phyloP scores from a whole-genome alignment of 2,113 vertebrate species.

The Rhegmatorhina hoffmannsi region DNA sequence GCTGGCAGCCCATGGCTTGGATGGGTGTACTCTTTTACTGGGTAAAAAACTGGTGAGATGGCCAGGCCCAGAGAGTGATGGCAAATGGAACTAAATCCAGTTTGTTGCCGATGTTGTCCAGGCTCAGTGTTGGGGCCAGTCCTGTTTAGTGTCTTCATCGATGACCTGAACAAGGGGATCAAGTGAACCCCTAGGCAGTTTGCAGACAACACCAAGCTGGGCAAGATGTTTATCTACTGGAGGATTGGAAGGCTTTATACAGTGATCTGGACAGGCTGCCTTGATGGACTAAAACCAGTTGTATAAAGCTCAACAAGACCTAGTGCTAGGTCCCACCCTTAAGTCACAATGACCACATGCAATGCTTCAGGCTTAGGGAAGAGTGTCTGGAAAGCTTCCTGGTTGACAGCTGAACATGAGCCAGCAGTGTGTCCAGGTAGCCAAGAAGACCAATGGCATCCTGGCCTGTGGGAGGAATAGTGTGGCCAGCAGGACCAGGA shows the following conservation, averaged over 20 bases:
- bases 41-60: background rate
- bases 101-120: background rate
- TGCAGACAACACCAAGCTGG: background rate
- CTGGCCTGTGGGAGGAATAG: background rate
- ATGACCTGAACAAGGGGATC: fast-evolving
- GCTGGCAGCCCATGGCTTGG: background rate
- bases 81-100: background rate
- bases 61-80: background rate
- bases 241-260: no score
- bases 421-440: background rate
- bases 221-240: background rate
- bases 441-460: background rate
- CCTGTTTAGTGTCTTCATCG: no score
- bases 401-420: background rate
- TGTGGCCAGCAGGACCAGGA: background rate
- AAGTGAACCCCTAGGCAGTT: fast-evolving
- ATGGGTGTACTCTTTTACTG: background rate
- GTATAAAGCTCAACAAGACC: background rate
- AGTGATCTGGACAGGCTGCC: background rate
- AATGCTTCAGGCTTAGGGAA: background rate
- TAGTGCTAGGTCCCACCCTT: background rate
- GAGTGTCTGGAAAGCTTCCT: background rate
- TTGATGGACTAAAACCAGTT: background rate
- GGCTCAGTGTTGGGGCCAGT: background rate
- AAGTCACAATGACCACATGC: background rate